A percentile compares a stretch with the other conserved stretches of the same genome.
Evolutionary conservation across 2,888 invertebrate genomes (phyloP).

Genomic region (Xanthia togata): DNA sequence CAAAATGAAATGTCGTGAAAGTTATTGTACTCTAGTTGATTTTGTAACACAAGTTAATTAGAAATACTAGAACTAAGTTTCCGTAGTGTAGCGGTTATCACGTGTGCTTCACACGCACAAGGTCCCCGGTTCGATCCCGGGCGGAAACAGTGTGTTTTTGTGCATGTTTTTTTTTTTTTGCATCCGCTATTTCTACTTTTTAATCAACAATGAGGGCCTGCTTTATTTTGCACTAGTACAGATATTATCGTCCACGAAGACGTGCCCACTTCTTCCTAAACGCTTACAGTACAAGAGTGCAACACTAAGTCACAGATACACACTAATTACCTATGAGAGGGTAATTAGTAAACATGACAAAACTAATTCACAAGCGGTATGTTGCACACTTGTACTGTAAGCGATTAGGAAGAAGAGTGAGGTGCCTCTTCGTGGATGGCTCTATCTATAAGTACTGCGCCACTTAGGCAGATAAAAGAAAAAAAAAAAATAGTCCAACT

Average conservation of each 20-base stretch:
- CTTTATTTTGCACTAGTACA: no score
- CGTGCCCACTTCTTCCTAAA: no score
- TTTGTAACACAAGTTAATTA: neutral
- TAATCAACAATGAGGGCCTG: neutral
- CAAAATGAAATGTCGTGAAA: no score
- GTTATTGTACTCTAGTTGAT: neutral
- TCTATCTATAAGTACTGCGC: neutral
- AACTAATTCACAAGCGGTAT: no score
- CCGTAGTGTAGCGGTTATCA: constrained; percentile 95
- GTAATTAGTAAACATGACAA: no score
- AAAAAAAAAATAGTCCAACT: neutral
- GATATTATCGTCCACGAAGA: no score
- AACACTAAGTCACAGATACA: no score
- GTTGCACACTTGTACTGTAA: no score
- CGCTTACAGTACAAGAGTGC: no score
- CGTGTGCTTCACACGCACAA: constrained; percentile 95
- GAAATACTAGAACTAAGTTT: constrained; percentile 80
- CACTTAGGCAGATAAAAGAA: neutral
- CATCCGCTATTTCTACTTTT: neutral
- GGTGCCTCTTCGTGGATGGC: no score
- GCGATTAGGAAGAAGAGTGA: no score
- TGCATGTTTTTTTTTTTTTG: neutral
- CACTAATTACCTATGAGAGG: no score
- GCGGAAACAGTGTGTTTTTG: constrained; percentile 87
- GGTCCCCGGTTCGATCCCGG: constrained; percentile 93